phyloP scores from a whole-genome alignment of 2,797 vertebrate genomes.

The Oreochromis grahami region DNA sequence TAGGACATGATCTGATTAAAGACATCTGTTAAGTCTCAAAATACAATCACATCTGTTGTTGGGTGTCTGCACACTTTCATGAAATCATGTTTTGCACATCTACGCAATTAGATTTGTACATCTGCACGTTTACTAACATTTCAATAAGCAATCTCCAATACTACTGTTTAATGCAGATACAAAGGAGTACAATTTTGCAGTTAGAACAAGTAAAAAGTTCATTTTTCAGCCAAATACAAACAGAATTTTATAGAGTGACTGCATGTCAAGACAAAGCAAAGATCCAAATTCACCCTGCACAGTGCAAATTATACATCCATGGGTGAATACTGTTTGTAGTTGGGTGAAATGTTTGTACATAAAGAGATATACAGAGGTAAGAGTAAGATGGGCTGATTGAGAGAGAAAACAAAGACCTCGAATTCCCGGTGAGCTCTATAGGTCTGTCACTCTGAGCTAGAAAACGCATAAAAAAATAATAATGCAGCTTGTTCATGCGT shows the following conservation, averaged over 20 bases:
- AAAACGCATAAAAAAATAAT: not conserved
- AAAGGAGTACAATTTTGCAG: not conserved
- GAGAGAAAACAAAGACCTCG: not conserved
- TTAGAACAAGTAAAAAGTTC: not conserved
- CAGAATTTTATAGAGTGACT: not conserved
- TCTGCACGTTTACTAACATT: not conserved
- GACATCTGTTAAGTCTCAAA: slow-evolving; percentile 29
- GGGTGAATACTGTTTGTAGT: not conserved
- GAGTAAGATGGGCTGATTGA: not conserved
- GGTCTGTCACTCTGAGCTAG: not conserved
- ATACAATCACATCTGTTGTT: not conserved
- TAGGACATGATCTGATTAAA: slow-evolving; percentile 53
- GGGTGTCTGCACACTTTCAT: not conserved
- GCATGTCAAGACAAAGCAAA: not conserved
- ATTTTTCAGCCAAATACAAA: not conserved
- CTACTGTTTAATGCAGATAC: not conserved
- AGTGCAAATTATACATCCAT: not conserved
- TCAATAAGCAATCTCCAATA: not conserved
- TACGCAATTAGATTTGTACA: not conserved
- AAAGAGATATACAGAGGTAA: not conserved
- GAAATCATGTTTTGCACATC: not conserved
- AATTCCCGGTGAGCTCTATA: not conserved
- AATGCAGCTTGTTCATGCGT: not conserved
- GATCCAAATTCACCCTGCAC: not conserved
- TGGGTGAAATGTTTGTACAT: not conserved